Evolutionary conservation across 2,797 vertebrate genomes (phyloP), one percentile per base, ranked within the genome.

Genomic region (Pangasius macronema): DNA sequence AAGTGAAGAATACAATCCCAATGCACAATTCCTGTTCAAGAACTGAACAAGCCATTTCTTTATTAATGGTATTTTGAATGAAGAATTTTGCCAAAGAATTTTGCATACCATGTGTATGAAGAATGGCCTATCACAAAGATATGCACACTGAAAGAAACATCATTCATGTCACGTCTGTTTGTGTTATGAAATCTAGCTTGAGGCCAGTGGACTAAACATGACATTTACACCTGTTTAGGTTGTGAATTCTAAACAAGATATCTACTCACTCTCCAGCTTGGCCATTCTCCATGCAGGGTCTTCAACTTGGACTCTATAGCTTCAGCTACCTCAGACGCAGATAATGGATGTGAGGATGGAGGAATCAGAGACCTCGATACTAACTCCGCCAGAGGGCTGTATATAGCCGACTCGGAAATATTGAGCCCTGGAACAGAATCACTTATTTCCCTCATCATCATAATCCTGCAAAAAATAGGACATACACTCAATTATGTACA

Each of bases 211-310:
- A 42, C 16, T 36, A 57, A 39, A 16, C 24, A 59, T n/a, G 16
- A 10, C 33, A 33, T 70, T 83, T 49, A 70, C 8, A 11, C 65
- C 33, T 49, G 53, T 63, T 65, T 55, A 13, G 55, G 22, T 14
- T 75, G n/a, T 73, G 27, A 61, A 1, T 53, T 57, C 2, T 30
- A 30, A 84, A 79, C 83, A 33, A 16, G 76, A 81, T 33, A 3
- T 39, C 63, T 10, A 87, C 94, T 93, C 91, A 96, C 95, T 18
- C 89, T 95, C 96, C 95, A 96, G 88, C 94, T 95, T 4, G 92
- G 90, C 96, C 95, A 96, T 1, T 91, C 77, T 9, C 83, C 86
- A 2, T 85, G 87, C 46, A 61, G 39, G 9, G n/a, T 91, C 83
- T 93, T 92, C 89, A 96, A 86, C 73, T 51, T 88, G 0, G 70